Base-by-base conservation (phyloP, 2,888 invertebrate species). In the Standfussiana lucernea region DNA sequence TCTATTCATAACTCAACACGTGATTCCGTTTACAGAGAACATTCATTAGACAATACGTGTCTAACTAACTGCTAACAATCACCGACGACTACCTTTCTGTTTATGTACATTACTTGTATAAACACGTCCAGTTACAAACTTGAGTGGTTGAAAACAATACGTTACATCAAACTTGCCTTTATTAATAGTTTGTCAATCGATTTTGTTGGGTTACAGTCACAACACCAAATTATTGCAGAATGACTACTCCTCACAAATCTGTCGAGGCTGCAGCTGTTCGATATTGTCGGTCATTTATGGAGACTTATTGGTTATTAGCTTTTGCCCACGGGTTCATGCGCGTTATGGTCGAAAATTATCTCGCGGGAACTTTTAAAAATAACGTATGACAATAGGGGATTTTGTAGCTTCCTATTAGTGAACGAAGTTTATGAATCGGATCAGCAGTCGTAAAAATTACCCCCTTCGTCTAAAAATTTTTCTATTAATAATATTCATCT, bases 121-220 rank as follows among this genome's bases (percentile, higher is more conserved):
- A 72, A 66, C 37, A 37, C 21, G 71, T 68, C 68, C 56, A 40
- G 40, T 50, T 28, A 15, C 40, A 69, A 80, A 76, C 56, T 83
- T 83, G 40, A 50, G 70, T 47, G 62, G 61, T 77, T 74, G 62
- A 37, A 62, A 75, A 83, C 84, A 80, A 77, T 83, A 80, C 50
- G 59, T 35, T 59, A 53, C 35, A 50, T 72, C 77, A 59, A 74
- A 76, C 76, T 66, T 71, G n/a, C 73, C 67, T 62, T 74, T 77
- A 74, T 68, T 81, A 71, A 68, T 70, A 76, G 28, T 64, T 32
- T 35, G 45, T 35, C 59, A 24, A 72, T 37, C 18, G 61, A 69
- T 81, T 53, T 59, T 69, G 28, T 59, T 69, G 28, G 13, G 71
- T 50, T 61, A 72, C 18, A 24, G 28, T 56, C n/a, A 28, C 15